phyloP scores from a whole-genome alignment of 2,888 invertebrate species.

The Drosophila seclusa region DNA sequence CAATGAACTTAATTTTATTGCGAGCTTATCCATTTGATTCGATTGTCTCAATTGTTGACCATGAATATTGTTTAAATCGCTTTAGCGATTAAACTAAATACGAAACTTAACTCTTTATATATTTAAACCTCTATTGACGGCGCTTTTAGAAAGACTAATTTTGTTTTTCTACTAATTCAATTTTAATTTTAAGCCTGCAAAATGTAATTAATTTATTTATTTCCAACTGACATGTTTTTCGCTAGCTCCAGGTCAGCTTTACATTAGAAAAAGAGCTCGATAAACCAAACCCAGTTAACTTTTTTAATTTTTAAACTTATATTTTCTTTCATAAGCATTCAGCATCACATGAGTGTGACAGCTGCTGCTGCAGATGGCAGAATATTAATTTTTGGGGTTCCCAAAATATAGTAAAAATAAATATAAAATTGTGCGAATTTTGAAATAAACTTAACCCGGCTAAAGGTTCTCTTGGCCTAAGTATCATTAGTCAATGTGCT shows the following conservation, averaged over 20 bases:
- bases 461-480: background rate
- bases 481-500: background rate
- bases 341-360: fast-evolving
- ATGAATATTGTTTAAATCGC: background rate
- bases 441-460: background rate
- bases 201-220: background rate
- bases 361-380: background rate
- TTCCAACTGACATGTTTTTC: background rate
- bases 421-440: background rate
- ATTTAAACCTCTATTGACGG: background rate
- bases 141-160: background rate
- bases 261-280: background rate
- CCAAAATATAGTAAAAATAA: background rate
- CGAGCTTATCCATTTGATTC: background rate
- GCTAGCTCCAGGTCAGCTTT: background rate
- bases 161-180: background rate
- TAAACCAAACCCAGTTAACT: background rate
- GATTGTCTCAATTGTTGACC: background rate
- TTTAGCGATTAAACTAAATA: background rate
- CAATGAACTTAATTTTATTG: background rate
- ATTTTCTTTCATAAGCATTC: background rate
- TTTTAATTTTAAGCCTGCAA: background rate
- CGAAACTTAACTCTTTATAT: background rate
- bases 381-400: background rate
- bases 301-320: background rate